Evolutionary conservation across 2,888 invertebrate genomes (phyloP).

Genomic region (Scaptomyza tumidula): DNA sequence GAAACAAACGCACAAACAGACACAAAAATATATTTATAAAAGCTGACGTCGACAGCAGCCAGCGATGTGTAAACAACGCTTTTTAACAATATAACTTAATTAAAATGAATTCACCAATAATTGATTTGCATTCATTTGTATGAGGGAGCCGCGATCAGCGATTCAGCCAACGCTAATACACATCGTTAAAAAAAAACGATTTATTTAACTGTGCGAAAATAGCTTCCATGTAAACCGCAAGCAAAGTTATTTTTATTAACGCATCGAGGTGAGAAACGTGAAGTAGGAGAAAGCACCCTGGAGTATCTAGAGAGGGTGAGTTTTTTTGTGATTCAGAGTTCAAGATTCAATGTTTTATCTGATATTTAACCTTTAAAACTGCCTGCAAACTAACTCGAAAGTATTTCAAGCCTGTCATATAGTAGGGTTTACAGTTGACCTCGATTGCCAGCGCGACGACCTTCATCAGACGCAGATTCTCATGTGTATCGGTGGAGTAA

Average conservation of each 20-base stretch:
- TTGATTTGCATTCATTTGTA: slow-evolving; percentile 73
- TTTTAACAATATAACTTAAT: slow-evolving; percentile 73
- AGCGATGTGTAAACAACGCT: slow-evolving; percentile 52
- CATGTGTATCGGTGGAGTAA: slow-evolving; percentile 60
- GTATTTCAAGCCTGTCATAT: slow-evolving; percentile 73
- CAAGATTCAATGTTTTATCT: too few species aligned
- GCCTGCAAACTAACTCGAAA: slow-evolving; percentile 72
- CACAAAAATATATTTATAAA: slow-evolving; percentile 7
- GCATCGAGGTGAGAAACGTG: slow-evolving; percentile 78
- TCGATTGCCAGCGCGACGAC: slow-evolving; percentile 67
- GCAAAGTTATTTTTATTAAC: slow-evolving; percentile 26
- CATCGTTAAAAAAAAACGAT: slow-evolving; percentile 54
- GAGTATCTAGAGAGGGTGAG: slow-evolving; percentile 59
- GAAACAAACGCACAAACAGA: slow-evolving; percentile 2
- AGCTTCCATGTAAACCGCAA: slow-evolving; percentile 1
- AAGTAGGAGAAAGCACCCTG: slow-evolving; percentile 80
- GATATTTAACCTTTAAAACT: slow-evolving; percentile 59
- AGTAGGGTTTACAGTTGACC: slow-evolving; percentile 65
- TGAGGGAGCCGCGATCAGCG: slow-evolving; percentile 23
- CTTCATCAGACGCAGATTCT: slow-evolving; percentile 73
- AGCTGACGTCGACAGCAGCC: slow-evolving; percentile 36
- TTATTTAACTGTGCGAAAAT: slow-evolving; percentile 34
- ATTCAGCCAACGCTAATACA: slow-evolving; percentile 13
- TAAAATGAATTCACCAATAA: slow-evolving; percentile 74
- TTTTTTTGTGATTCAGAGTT: background rate